Evolutionary conservation across 2,888 invertebrate genomes (phyloP).

Genomic region (Cepaea hortensis): DNA sequence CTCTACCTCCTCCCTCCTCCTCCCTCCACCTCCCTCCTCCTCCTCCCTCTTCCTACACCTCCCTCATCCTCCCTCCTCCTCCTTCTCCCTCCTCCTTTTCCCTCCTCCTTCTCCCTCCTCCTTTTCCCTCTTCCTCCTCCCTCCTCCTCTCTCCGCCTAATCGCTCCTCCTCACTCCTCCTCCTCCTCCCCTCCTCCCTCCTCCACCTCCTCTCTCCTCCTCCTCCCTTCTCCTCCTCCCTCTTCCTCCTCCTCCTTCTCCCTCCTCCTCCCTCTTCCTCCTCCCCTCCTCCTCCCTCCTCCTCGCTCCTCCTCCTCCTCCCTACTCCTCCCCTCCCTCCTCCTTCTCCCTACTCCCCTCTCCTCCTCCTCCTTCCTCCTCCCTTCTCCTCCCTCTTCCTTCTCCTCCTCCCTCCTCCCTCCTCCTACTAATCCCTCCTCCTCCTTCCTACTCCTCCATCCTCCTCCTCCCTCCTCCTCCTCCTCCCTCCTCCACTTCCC

Average conservation of each 20-base stretch:
- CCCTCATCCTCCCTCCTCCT: no score
- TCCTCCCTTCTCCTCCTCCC: not conserved
- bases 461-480: no score
- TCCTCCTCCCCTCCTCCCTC: not conserved
- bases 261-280: not conserved
- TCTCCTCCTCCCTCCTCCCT: no score
- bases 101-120: not conserved
- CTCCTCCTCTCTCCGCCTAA: not conserved
- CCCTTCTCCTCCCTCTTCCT: not conserved
- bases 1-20: not conserved
- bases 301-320: not conserved
- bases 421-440: no score
- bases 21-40: not conserved
- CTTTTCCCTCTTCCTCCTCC: not conserved
- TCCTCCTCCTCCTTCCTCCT: not conserved
- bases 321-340: no score
- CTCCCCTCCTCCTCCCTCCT: not conserved
- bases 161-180: no score
- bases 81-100: not conserved
- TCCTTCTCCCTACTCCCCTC: no score
- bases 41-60: not conserved
- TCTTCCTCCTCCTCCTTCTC: not conserved
- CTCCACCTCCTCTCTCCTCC: not conserved
- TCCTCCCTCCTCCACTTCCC: no score
- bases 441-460: no score